Evolutionary conservation across 2,797 vertebrate genomes (phyloP), one percentile per base, ranked within the genome.

Genomic region (Trematomus bernacchii): DNA sequence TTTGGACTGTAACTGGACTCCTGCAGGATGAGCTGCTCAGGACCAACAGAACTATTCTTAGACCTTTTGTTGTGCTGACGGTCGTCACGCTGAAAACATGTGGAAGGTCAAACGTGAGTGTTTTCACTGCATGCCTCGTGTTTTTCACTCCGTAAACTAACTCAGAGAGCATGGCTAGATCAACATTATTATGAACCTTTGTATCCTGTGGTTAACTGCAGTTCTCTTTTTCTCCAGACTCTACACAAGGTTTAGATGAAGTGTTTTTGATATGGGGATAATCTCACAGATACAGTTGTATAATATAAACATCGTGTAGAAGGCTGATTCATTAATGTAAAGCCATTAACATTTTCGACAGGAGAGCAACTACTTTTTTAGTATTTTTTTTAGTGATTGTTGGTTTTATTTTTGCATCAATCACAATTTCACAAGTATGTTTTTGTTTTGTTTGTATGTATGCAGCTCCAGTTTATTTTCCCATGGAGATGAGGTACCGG

Each of bases 81-180:
- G 64, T 12, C 21, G 44, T n/a, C 58, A 13, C 42, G 14, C 74
- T 52, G 40, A 54, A 66, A 67, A 84, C 60, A 88, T 94, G 89
- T 94, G 92, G 91, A 91, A 92, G 84, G 89, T 94, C 73, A 94
- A 92, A 73, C 91, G 94, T 95, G 87, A 94, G 94, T 94, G 33
- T 79, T 82, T 85, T 63, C 23, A 19, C n/a, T 1, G 59, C 76
- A 59, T 72, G 27, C 3, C 61, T 2, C 47, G 19, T 57, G 61
- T 59, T 70, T 76, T 71, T 61, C 21, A 30, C 46, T 16, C 13
- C 3, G 5, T 12, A 21, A 57, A 82, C 23, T 19, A 42, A 65
- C 63, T n/a, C 10, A 4, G 14, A 16, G 9, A 8, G 5, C 10
- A 8, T 3, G 54, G 2, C 15, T 46, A 3, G 40, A 3, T 12